Evolutionary conservation across 2,888 invertebrate genomes (phyloP).

Genomic region (Keiferia lycopersicella): DNA sequence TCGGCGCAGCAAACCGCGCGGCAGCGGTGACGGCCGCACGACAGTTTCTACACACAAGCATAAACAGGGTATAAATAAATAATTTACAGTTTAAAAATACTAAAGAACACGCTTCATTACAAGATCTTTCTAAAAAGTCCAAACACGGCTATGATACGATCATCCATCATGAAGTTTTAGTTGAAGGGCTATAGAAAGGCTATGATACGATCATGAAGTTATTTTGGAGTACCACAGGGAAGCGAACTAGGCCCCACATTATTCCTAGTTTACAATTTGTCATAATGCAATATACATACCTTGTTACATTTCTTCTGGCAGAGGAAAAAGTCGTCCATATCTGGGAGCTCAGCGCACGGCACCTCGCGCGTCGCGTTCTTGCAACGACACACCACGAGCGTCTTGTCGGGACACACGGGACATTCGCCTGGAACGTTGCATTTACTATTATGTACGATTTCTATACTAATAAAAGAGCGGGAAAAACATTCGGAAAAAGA

Average conservation of each 20-base stretch:
- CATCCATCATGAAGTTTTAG: no score
- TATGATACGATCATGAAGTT: no score
- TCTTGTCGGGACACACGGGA: slow-evolving; percentile 88
- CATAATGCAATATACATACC: slow-evolving; percentile 56
- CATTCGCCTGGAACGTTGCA: slow-evolving; percentile 81
- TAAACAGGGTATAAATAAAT: no score
- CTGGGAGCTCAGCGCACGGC: slow-evolving; percentile 86
- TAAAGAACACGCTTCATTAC: no score
- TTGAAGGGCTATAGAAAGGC: no score
- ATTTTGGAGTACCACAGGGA: background rate
- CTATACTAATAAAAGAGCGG: background rate
- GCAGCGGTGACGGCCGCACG: slow-evolving; percentile 95
- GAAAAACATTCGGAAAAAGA: no score
- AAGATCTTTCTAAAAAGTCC: no score
- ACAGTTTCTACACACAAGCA: slow-evolving; percentile 80
- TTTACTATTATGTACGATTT: background rate
- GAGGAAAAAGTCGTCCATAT: slow-evolving; percentile 86
- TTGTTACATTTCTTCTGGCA: slow-evolving; percentile 96
- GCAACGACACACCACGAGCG: slow-evolving; percentile 91
- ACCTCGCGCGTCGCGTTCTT: slow-evolving; percentile 92
- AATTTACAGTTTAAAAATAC: no score
- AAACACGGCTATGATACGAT: no score
- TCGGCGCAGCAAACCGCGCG: slow-evolving; percentile 94
- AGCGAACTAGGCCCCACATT: background rate
- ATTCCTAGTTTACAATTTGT: background rate